These are phyloP conservation scores for Zaprionus tsacasi DNA, from an alignment of 1,140 invertebrate genomes.

Conservation along the genomic window DNA sequence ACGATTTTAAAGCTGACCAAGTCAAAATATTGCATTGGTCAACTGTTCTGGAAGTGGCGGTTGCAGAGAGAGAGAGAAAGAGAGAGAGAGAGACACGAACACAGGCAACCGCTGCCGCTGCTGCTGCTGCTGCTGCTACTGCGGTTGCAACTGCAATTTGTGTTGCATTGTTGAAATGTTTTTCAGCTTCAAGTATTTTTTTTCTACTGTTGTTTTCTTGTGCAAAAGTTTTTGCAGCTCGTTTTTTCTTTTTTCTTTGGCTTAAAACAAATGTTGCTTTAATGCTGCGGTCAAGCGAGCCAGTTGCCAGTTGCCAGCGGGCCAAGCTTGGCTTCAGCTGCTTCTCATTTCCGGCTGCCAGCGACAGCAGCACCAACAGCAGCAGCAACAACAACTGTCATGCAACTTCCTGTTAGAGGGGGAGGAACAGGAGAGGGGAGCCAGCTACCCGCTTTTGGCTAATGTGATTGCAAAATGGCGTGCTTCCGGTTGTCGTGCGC, in stretches of 20 bases:
- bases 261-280: slow-evolving; percentile 80
- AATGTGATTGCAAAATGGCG: slow-evolving; percentile 76
- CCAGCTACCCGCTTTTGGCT: slow-evolving; percentile 41
- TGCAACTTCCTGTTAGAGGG: slow-evolving; percentile 50
- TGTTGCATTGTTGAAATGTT: slow-evolving; percentile 71
- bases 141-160: slow-evolving; percentile 72
- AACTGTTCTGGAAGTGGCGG: slow-evolving; percentile 63
- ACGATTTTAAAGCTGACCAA: slow-evolving; percentile 63
- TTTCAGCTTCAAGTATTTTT: slow-evolving; percentile 21
- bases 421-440: neutral
- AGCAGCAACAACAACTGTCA: slow-evolving; percentile 35
- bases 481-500: slow-evolving; percentile 51
- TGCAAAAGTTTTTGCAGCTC: neutral
- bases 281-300: slow-evolving; percentile 70
- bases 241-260: slow-evolving; percentile 28
- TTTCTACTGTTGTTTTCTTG: neutral
- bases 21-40: slow-evolving; percentile 77
- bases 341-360: slow-evolving; percentile 62
- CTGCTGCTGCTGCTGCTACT: slow-evolving; percentile 42
- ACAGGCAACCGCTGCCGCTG: slow-evolving; percentile 53
- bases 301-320: slow-evolving; percentile 18
- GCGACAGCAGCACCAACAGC: slow-evolving; percentile 10
- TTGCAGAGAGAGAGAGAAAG: neutral
- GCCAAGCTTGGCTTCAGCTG: slow-evolving; percentile 12
- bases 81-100: slow-evolving; percentile 17